Percentiles rank a stretch among this genome's conserved stretches.
These are phyloP conservation scores for Cremastinae sp. DNA, from an alignment of 2,888 invertebrate genomes.

Conservation along the genomic window DNA sequence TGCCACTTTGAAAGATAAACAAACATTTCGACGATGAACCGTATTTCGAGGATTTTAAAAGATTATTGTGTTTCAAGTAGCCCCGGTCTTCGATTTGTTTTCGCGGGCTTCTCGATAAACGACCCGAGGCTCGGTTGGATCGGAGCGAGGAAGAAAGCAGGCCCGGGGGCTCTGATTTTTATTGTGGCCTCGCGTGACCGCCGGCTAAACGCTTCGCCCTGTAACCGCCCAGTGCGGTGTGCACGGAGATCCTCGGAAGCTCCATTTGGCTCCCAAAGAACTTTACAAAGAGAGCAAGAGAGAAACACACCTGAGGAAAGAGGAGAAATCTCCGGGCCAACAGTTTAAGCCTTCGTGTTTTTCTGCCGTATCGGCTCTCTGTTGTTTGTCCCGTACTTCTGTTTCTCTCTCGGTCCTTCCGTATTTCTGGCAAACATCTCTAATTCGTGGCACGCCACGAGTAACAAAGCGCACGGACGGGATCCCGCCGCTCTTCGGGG, in stretches of 20 bases:
- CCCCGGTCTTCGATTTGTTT: slow-evolving; percentile 11
- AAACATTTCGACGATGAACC: not conserved
- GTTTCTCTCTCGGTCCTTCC: slow-evolving; percentile 48
- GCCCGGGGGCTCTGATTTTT: slow-evolving; percentile 70
- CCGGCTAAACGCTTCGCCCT: slow-evolving; percentile 74
- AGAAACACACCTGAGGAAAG: slow-evolving; percentile 6
- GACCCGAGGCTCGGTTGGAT: slow-evolving; percentile 25
- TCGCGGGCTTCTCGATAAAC: slow-evolving; percentile 11
- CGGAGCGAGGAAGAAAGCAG: slow-evolving; percentile 41
- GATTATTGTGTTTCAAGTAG: slow-evolving; percentile 3
- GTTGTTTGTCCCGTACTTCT: slow-evolving; percentile 27
- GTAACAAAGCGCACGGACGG: slow-evolving; percentile 29
- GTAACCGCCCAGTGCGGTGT: slow-evolving; percentile 63
- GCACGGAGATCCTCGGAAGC: slow-evolving; percentile 17
- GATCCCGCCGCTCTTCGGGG: slow-evolving; percentile 6
- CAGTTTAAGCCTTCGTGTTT: slow-evolving; percentile 31
- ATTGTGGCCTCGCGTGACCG: slow-evolving; percentile 76
- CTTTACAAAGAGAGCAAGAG: not conserved
- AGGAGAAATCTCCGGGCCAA: slow-evolving; percentile 21
- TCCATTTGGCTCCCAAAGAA: slow-evolving; percentile 29
- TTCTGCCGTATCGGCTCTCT: slow-evolving; percentile 18
- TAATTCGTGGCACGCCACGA: slow-evolving; percentile 55
- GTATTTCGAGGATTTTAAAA: too few relatives aligned
- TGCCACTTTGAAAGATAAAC: not conserved
- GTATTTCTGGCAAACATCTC: slow-evolving; percentile 57